Conservation (phyloP, 2,797 vertebrate genomes). For the Phoxinus dragarum region DNA sequence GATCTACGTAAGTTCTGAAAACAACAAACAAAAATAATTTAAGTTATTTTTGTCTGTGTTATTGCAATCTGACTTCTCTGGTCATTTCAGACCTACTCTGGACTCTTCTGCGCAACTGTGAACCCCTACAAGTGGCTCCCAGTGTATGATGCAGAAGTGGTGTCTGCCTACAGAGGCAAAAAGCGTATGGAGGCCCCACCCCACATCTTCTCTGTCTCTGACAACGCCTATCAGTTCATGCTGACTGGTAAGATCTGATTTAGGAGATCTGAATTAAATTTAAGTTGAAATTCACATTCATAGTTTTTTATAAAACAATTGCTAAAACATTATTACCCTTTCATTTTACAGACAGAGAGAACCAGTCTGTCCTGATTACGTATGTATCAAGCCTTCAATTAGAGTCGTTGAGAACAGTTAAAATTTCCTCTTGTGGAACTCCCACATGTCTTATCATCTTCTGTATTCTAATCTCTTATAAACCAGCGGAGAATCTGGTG, state of each 20-base stretch:
- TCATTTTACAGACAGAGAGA: conserved; percentile 76
- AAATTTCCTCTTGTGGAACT: background rate
- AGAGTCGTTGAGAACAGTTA: background rate
- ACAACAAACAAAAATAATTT: background rate
- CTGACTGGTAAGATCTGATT: conserved; percentile 67
- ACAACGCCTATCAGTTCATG: conserved; percentile 87
- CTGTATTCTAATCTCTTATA: background rate
- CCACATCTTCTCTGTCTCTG: conserved; percentile 94
- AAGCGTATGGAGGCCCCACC: conserved; percentile 83
- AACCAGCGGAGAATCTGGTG: conserved; percentile 80
- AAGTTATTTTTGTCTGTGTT: background rate
- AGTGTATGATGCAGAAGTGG: conserved; percentile 83
- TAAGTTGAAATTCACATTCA: background rate
- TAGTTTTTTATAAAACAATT: conserved; percentile 46
- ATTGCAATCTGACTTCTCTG: background rate
- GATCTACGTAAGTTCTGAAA: conserved; percentile 80
- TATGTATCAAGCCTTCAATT: conserved; percentile 66
- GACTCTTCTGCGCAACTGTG: conserved; percentile 66
- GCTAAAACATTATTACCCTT: background rate
- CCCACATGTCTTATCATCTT: background rate
- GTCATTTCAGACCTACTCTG: conserved; percentile 76
- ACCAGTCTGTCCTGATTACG: conserved; percentile 66
- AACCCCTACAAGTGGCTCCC: conserved; percentile 84
- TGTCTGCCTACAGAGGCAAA: conserved; percentile 85
- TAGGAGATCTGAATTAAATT: background rate